These are phyloP conservation scores for Lampropteryx suffumata DNA, from an alignment of 2,888 invertebrate genomes.

Conservation along the genomic window DNA sequence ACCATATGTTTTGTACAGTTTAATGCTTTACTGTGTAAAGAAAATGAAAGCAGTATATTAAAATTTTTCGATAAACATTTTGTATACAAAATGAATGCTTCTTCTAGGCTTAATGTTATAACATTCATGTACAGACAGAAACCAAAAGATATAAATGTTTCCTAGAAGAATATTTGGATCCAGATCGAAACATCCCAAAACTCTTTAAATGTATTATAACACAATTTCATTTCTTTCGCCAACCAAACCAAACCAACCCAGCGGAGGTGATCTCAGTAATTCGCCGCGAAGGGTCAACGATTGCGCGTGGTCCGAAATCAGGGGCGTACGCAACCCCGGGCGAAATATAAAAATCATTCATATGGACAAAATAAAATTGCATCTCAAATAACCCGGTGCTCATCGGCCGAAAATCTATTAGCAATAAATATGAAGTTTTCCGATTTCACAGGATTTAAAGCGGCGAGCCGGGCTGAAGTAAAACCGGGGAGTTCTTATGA, in stretches of 20 bases:
- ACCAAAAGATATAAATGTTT: too few relatives aligned
- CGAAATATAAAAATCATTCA: constrained; percentile 81
- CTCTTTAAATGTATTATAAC: constrained; percentile 18
- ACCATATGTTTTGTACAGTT: too few relatives aligned
- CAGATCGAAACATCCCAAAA: constrained; percentile 4
- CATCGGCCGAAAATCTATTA: constrained; percentile 81
- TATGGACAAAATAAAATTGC: constrained; percentile 83
- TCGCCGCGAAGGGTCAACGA: constrained; percentile 54
- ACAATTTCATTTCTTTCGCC: constrained; percentile 42
- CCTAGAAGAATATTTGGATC: too few relatives aligned
- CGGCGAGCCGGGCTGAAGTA: constrained; percentile 56
- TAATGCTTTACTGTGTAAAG: too few relatives aligned
- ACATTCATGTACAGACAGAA: too few relatives aligned
- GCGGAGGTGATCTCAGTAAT: constrained; percentile 48
- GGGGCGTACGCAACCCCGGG: constrained; percentile 59
- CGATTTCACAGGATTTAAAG: constrained; percentile 81
- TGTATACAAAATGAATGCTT: too few relatives aligned
- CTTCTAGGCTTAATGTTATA: too few relatives aligned
- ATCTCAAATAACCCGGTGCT: constrained; percentile 79
- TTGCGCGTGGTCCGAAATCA: constrained; percentile 65
- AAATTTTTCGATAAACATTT: too few relatives aligned
- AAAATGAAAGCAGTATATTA: too few relatives aligned
- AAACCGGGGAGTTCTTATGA: constrained; percentile 66
- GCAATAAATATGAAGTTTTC: constrained; percentile 83
- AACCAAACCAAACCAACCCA: constrained; percentile 54